These are phyloP conservation scores for Eupithecia exiguata DNA, from an alignment of 2,888 invertebrate genomes.

Conservation along the genomic window DNA sequence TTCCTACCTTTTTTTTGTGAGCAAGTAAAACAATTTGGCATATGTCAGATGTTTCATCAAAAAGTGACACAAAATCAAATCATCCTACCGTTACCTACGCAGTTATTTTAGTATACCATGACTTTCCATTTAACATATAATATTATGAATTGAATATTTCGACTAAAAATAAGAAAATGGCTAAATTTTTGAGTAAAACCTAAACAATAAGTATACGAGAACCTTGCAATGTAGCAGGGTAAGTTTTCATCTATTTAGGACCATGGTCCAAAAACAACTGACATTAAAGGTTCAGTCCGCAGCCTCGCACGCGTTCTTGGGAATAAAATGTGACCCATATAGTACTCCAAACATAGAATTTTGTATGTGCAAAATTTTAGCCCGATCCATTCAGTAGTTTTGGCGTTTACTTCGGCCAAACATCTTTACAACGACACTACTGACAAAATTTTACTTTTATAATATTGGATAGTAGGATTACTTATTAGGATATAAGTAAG, in stretches of 20 bases:
- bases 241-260: neutral
- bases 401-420: neutral
- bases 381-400: neutral
- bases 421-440: neutral
- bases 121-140: conserved; percentile 8
- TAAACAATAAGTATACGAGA: conserved; percentile 17
- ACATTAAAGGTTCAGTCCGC: neutral
- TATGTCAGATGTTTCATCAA: neutral
- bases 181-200: conserved; percentile 38
- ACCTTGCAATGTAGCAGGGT: conserved; percentile 50
- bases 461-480: neutral
- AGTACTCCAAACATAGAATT: neutral
- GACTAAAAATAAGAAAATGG: conserved; percentile 44
- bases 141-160: conserved; percentile 22
- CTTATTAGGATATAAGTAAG: neutral
- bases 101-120: neutral
- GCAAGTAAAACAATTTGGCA: conserved; percentile 11
- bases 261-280: neutral
- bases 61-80: neutral
- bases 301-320: neutral
- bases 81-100: too few species aligned
- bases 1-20: neutral
- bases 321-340: neutral
- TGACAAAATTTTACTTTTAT: neutral
- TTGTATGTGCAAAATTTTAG: neutral